Percentiles rank a stretch among this genome's conserved stretches.
phyloP scores from a whole-genome alignment of 2,888 invertebrate species.

The Scaptomyza tumidula region DNA sequence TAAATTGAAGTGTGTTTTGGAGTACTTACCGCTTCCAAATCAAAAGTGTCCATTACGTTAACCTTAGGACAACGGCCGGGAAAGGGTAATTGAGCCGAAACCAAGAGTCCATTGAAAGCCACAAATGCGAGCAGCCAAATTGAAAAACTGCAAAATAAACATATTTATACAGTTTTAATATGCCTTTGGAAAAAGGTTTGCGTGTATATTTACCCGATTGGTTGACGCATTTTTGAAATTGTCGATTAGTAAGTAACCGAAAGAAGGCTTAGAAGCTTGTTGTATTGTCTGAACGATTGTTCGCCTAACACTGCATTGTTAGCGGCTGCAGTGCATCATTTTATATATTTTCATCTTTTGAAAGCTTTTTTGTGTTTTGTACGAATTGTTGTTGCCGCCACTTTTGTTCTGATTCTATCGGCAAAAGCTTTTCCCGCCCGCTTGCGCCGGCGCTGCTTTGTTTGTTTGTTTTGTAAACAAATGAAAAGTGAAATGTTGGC shows the following conservation, averaged over 20 bases:
- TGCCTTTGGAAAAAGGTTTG: background rate
- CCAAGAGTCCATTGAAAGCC: slow-evolving; percentile 45
- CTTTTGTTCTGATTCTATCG: slow-evolving; percentile 11
- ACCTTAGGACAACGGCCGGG: slow-evolving; percentile 88
- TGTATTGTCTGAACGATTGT: slow-evolving; percentile 16
- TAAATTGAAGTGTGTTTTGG: background rate
- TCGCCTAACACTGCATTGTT: slow-evolving; percentile 47
- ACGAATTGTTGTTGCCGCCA: slow-evolving; percentile 8
- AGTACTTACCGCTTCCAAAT: slow-evolving; percentile 84
- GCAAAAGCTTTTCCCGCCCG: slow-evolving; percentile 58
- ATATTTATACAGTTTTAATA: slow-evolving; percentile 1
- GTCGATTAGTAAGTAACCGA: slow-evolving; percentile 3
- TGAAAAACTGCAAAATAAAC: slow-evolving; percentile 33
- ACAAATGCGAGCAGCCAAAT: slow-evolving; percentile 46
- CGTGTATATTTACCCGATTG: slow-evolving; percentile 21
- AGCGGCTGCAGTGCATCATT: slow-evolving; percentile 50
- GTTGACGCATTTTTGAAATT: slow-evolving; percentile 23
- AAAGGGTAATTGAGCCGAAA: slow-evolving; percentile 87
- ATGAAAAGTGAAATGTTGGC: slow-evolving; percentile 55
- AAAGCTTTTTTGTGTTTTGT: slow-evolving; percentile 57
- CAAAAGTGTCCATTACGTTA: slow-evolving; percentile 87
- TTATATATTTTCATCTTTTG: slow-evolving; percentile 52
- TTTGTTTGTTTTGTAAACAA: slow-evolving; percentile 33
- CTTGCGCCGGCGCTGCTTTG: slow-evolving; percentile 54
- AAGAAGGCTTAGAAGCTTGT: background rate